Evolutionary conservation across 2,888 invertebrate genomes (phyloP), one percentile per base, ranked within the genome.

Genomic region (Alviniconcha strummeri): DNA sequence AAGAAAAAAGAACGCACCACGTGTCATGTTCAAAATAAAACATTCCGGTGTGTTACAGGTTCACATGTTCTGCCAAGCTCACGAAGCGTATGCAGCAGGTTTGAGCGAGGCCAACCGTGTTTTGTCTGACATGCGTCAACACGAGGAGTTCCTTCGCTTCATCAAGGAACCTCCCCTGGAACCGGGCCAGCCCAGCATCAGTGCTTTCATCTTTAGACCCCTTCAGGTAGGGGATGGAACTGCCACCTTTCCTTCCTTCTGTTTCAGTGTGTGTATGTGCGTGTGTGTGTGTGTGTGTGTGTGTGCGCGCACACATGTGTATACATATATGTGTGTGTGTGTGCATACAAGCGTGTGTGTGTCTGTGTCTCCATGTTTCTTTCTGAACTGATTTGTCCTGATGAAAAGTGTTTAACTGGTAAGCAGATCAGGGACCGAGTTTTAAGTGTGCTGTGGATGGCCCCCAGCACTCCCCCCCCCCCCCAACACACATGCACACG

Each of bases 51-150:
- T 15, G 81, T 36, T 90, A 86, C 87, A 86, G 85, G 83, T 91
- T 17, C 90, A 90, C 85, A 89, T 92, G 90, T 83, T 92, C 75
- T 90, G 91, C 79, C 92, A 92, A 80, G 91, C 91, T 9, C 93
- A 92, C 83, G 91, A 92, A 77, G 85, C 89, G 36, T 93, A 93
- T 83, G 91, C 92, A n/a, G 87, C 87, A 60, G 92, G 92, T 54
- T 85, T 93, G n/a, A 85, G 87, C 11, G 87, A 88, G 5, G 91
- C 93, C 74, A 90, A 90, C 83, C 85, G 87, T 7, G 83, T 90
- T 13, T 82, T 92, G 56, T 86, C 88, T 11, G 90, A 91, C 15
- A 87, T 91, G 13, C 85, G 89, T 67, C 87, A 86, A 81, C 87
- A 88, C 80, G 84, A 87, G 76, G 92, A 92, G 79, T 92, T 92